Evolutionary conservation across 1,140 invertebrate species (phyloP).

Genomic region (Heliconius nattereri): DNA sequence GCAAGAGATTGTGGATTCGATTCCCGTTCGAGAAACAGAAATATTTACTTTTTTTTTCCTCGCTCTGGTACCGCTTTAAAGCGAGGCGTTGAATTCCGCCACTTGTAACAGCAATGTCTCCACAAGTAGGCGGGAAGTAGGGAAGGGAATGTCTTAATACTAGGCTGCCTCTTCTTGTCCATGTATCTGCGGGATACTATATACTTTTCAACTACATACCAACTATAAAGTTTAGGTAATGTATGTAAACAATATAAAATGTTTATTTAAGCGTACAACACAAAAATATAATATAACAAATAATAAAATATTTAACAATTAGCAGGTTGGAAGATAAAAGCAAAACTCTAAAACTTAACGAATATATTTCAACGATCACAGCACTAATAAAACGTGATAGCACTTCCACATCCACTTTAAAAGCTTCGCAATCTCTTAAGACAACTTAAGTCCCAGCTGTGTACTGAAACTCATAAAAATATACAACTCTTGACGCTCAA

Average conservation of each 20-base stretch:
- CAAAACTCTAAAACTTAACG: not conserved
- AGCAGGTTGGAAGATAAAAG: not conserved
- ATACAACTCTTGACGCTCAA: conserved; percentile 46
- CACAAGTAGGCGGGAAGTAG: no score
- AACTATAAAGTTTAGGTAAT: no score
- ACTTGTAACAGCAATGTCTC: not conserved
- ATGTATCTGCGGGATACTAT: no score
- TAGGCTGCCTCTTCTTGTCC: no score
- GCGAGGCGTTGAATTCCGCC: no score
- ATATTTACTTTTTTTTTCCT: no score
- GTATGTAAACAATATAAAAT: not conserved
- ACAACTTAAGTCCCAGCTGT: conserved; percentile 49
- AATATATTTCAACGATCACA: conserved; percentile 7
- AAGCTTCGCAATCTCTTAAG: conserved; percentile 61
- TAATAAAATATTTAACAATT: not conserved
- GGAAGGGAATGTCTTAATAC: no score
- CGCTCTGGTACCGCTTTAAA: no score
- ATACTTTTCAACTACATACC: no score
- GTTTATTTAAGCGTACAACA: no score
- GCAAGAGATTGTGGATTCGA: no score
- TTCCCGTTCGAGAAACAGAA: no score
- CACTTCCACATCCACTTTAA: conserved; percentile 29
- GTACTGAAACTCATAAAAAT: conserved; percentile 62
- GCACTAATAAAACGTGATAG: conserved; percentile 20
- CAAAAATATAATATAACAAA: not conserved